A percentile compares a stretch with the other conserved stretches of the same genome.
phyloP scores from a whole-genome alignment of 2,113 vertebrate genomes.

The Misgurnus anguillicaudatus region DNA sequence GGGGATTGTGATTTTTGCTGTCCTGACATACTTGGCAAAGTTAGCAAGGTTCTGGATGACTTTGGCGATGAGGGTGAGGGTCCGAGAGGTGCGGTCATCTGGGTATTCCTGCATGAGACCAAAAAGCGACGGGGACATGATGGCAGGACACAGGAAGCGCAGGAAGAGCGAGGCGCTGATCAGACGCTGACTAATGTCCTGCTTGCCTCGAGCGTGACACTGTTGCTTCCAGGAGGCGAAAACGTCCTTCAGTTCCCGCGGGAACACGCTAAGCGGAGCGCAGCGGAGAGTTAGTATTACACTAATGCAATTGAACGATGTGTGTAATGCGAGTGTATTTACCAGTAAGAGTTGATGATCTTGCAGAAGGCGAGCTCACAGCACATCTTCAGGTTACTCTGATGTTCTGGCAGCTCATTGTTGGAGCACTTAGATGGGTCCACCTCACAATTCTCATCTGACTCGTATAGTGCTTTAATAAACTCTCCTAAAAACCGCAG shows the following conservation, averaged over 20 bases:
- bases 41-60: slow-evolving; percentile 99
- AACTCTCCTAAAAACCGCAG: slow-evolving; percentile 83
- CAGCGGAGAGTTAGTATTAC: neutral
- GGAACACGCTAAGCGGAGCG: slow-evolving; percentile 82
- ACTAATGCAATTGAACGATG: neutral
- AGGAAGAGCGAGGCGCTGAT: slow-evolving; percentile 96
- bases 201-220: slow-evolving; percentile 85
- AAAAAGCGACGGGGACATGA: slow-evolving; percentile 98
- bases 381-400: slow-evolving; percentile 97
- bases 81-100: slow-evolving; percentile 89
- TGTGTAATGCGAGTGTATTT: neutral
- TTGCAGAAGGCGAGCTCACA: slow-evolving; percentile 98
- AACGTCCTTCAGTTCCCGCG: slow-evolving; percentile 94
- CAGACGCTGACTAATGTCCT: slow-evolving; percentile 90
- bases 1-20: neutral
- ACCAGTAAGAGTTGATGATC: slow-evolving; percentile 99
- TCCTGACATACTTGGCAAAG: slow-evolving; percentile 86
- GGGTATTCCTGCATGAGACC: slow-evolving; percentile 95
- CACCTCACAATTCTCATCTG: slow-evolving; percentile 95
- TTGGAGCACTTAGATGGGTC: slow-evolving; percentile 87
- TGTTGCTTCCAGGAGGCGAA: slow-evolving; percentile 95
- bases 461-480: slow-evolving; percentile 95
- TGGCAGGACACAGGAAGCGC: slow-evolving; percentile 94
- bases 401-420: slow-evolving; percentile 85
- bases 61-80: slow-evolving; percentile 94